Evolutionary conservation across 2,888 invertebrate genomes (phyloP).

Genomic region (Oegoconia quadripuncta): DNA sequence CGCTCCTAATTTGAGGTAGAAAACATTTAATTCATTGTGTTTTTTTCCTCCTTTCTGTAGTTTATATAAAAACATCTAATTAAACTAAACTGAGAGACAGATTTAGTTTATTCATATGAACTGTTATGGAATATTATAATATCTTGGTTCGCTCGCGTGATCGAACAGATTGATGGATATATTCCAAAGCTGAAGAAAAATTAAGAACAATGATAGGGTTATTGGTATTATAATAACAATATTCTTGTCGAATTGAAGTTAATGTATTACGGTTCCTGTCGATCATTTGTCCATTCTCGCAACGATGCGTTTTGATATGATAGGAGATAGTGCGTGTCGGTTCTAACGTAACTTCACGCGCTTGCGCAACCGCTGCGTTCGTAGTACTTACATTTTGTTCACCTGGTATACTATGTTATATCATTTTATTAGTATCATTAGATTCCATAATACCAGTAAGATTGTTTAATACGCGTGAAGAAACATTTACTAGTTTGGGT

Average conservation of each 20-base stretch:
- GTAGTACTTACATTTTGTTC: constrained; percentile 36
- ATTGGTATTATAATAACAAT: not conserved
- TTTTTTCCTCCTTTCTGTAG: not conserved
- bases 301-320: constrained; percentile 63
- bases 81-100: too few relatives aligned
- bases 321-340: constrained; percentile 65
- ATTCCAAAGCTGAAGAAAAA: too few relatives aligned
- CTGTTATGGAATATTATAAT: too few relatives aligned
- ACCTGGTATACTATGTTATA: constrained; percentile 39
- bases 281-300: constrained; percentile 59
- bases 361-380: constrained; percentile 51
- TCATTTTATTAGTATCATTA: constrained; percentile 45
- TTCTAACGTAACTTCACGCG: constrained; percentile 45
- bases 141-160: too few relatives aligned
- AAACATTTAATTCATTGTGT: not conserved
- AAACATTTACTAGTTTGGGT: not conserved
- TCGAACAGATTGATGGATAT: too few relatives aligned
- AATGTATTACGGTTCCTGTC: constrained; percentile 29
- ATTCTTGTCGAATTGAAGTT: not conserved
- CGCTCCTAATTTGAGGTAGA: constrained; percentile 17
- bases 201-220: not conserved
- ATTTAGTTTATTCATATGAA: too few relatives aligned
- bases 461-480: constrained; percentile 1
- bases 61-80: too few relatives aligned
- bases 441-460: constrained; percentile 26